A percentile compares a stretch with the other conserved stretches of the same genome.
Conservation (phyloP, 1,140 invertebrate species). For the Tigriopus japonicus region DNA sequence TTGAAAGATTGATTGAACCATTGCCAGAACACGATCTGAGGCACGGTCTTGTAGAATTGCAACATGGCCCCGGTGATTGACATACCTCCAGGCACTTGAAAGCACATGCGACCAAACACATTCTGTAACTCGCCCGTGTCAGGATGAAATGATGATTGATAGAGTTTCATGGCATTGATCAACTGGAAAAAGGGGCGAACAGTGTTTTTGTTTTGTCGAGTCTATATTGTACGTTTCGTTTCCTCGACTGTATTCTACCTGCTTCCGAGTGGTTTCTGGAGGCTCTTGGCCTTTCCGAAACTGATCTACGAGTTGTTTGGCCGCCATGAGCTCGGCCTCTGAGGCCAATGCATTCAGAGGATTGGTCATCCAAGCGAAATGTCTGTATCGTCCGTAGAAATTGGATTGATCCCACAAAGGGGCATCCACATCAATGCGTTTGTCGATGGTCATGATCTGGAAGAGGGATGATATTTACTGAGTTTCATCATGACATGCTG, state of each 20-base stretch:
- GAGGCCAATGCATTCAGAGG: constrained; percentile 63
- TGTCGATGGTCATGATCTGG: too few species aligned
- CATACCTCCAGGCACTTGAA: constrained; percentile 95
- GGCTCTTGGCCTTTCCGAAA: constrained; percentile 21
- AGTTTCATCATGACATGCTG: too few species aligned
- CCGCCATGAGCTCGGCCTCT: constrained; percentile 47
- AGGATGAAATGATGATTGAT: constrained; percentile 95
- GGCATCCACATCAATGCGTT: constrained; percentile 55
- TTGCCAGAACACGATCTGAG: constrained; percentile 85
- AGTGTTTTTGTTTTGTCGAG: constrained; percentile 46
- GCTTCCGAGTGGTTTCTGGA: background rate
- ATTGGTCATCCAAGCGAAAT: constrained; percentile 91
- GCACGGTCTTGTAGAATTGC: constrained; percentile 57
- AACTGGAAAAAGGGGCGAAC: constrained; percentile 53
- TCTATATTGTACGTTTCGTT: too few species aligned
- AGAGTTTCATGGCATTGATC: constrained; percentile 78
- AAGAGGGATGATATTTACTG: too few species aligned
- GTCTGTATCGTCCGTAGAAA: constrained; percentile 71
- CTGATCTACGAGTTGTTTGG: constrained; percentile 49
- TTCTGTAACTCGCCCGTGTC: constrained; percentile 94
- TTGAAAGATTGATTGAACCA: constrained; percentile 99
- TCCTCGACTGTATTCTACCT: too few species aligned
- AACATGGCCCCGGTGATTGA: constrained; percentile 90
- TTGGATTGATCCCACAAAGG: constrained; percentile 82
- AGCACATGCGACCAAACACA: constrained; percentile 91